Percentiles rank a stretch among this genome's conserved stretches.
Evolutionary conservation across 2,113 vertebrate genomes (phyloP).

Genomic region (Trematomus loennbergii): DNA sequence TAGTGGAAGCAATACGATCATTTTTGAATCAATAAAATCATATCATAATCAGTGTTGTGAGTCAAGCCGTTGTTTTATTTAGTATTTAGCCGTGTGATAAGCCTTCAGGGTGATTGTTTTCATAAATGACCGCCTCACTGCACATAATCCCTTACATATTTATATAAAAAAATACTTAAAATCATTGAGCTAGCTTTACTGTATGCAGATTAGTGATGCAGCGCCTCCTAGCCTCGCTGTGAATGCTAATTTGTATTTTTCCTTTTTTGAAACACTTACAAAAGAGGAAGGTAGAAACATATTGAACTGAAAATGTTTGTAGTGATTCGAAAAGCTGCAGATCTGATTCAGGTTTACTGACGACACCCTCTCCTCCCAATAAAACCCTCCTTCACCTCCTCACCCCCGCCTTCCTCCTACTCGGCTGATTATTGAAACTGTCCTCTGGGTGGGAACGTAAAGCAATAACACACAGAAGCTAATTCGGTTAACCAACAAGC

Average conservation of each 20-base stretch:
- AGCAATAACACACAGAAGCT: constrained; percentile 81
- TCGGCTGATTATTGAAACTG: constrained; percentile 74
- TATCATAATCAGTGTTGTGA: no score
- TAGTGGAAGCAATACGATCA: no score
- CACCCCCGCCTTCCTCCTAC: constrained; percentile 28
- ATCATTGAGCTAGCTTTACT: no score
- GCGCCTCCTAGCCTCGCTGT: no score
- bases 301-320: constrained; percentile 9
- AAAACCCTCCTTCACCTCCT: not conserved
- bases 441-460: constrained; percentile 79
- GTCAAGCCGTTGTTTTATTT: no score
- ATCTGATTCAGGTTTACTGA: constrained; percentile 25
- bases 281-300: not conserved
- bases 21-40: no score
- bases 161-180: no score
- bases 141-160: no score
- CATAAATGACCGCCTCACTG: no score
- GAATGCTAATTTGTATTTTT: not conserved
- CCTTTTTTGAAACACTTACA: not conserved
- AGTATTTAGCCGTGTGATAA: no score
- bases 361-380: not conserved
- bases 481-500: constrained; percentile 82
- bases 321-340: not conserved
- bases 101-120: no score
- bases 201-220: no score